Base-by-base conservation (phyloP, 2,797 vertebrate species). In the Potorous gilbertii region DNA sequence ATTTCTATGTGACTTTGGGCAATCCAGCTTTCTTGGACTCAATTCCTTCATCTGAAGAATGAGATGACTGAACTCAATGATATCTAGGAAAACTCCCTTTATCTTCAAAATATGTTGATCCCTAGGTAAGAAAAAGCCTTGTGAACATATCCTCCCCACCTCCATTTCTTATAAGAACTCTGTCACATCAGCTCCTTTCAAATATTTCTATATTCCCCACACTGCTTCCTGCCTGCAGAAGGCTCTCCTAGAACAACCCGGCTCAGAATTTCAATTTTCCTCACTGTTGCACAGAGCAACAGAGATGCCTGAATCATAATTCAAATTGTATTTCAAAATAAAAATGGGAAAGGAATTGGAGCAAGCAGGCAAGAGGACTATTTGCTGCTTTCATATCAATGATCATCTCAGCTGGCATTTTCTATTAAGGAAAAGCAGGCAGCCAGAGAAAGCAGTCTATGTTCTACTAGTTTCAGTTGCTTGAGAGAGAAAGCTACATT, bases 401-500 rank as follows among this genome's bases (percentile, higher is more conserved):
- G 90, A 91, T 59, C 81, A 81, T 62, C 81, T 56, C 66, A 12
- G 5, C 4, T 46, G 91, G 56, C 40, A 29, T 31, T 28, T 93
- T 95, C 56, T 87, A 91, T 27, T 92, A 92, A 95, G 56, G 34
- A 90, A 50, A 96, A 96, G 96, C 97, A 55, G 1, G 5, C 27
- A 46, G 96, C 96, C 97, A 97, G 92, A 8, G 0, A 90, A 95
- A 90, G 91, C 91, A 18, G 0, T 92, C 94, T 94, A 91, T 92
- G 94, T 96, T 96, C 97, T 92, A 94, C 96, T 97, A 92, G 94
- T 95, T 96, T 95, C 93, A 74, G 54, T 95, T 93, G 89, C 95
- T 91, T 4, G 29, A 92, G 95, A 97, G 94, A 62, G 92, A 96
- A 96, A 94, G 92, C 95, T 90, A 52, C 52, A 57, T 97, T 97